Percentiles rank a stretch among this genome's conserved stretches.
phyloP scores from a whole-genome alignment of 2,888 invertebrate genomes.

The Rhamphomyia laevipes region DNA sequence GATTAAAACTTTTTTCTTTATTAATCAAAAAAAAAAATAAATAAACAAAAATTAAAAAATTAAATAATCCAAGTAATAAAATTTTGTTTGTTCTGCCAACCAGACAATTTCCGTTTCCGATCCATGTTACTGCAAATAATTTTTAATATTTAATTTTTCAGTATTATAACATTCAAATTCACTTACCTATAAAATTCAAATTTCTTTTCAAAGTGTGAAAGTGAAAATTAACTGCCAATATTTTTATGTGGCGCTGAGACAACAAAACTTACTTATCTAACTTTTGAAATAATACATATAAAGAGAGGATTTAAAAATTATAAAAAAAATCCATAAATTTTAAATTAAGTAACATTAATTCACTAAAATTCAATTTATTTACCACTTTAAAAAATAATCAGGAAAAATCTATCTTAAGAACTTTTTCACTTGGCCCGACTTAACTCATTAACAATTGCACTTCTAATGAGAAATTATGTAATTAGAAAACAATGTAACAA shows the following conservation, averaged over 20 bases:
- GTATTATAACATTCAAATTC: background rate
- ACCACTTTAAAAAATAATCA: background rate
- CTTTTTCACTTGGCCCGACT: background rate
- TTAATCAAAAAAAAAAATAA: no score
- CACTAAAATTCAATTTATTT: no score
- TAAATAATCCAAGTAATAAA: no score
- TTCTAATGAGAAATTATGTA: background rate
- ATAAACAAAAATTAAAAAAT: no score
- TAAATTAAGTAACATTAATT: no score
- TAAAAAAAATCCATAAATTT: no score
- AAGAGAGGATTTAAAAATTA: no score
- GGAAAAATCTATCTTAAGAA: background rate
- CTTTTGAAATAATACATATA: no score
- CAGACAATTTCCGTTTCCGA: background rate
- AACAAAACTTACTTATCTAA: no score
- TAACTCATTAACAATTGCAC: background rate
- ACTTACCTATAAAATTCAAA: background rate
- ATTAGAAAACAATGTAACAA: background rate
- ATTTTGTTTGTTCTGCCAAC: background rate
- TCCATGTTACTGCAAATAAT: background rate
- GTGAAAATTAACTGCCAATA: background rate
- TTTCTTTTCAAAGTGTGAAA: background rate
- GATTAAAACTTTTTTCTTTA: no score
- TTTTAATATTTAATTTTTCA: background rate
- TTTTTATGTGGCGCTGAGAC: no score